Conservation (phyloP, 1,140 invertebrate genomes). For the Nymphalis io region DNA sequence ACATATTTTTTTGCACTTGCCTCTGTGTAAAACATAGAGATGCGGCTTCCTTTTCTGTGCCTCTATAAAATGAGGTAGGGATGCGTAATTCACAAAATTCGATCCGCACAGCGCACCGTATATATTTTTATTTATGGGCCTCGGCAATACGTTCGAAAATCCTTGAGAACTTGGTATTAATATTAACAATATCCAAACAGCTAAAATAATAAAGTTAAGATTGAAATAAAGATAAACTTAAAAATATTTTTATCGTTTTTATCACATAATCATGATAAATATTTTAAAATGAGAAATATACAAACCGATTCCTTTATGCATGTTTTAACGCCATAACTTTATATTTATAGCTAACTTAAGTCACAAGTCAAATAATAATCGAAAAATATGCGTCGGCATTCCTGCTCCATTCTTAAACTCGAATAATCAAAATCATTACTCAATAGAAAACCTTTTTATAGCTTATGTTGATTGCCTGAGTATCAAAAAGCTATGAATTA, state of each 20-base stretch:
- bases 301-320: background rate
- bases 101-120: constrained; percentile 38
- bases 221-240: background rate
- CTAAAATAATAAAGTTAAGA: constrained; percentile 1
- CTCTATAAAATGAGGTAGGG: constrained; percentile 24
- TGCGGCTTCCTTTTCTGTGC: constrained; percentile 32
- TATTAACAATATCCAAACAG: background rate
- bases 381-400: background rate
- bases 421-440: background rate
- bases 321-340: background rate
- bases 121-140: constrained; percentile 22
- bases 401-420: background rate
- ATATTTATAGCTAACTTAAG: background rate
- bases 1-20: constrained; percentile 41
- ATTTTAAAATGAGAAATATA: background rate
- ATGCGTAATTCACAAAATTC: constrained; percentile 38
- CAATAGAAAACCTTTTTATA: background rate
- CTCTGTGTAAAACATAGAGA: constrained; percentile 33
- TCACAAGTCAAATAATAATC: background rate
- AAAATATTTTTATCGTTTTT: background rate
- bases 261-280: background rate
- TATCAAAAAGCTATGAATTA: background rate
- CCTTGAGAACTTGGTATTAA: background rate
- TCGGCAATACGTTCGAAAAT: constrained; percentile 28
- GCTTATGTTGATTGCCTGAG: background rate